A percentile compares a stretch with the other conserved stretches of the same genome.
Evolutionary conservation across 2,113 vertebrate species (phyloP).

Genomic region (Oenanthe oenanthe): DNA sequence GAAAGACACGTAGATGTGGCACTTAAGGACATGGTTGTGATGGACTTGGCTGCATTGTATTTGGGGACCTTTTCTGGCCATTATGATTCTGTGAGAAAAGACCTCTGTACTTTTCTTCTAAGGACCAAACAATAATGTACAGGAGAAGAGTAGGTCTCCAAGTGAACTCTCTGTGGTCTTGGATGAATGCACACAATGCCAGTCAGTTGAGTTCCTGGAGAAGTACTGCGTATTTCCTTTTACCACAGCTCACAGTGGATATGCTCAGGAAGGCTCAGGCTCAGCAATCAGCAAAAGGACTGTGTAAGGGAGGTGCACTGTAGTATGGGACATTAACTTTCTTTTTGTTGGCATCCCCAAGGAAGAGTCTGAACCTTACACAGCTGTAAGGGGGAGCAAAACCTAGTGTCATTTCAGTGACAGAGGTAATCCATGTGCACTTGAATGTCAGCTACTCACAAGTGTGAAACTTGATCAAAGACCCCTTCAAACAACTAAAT

Average conservation of each 20-base stretch:
- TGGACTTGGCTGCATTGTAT: background rate
- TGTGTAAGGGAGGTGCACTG: too few relatives aligned
- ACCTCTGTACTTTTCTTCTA: background rate
- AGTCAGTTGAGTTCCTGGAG: background rate
- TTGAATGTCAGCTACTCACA: background rate
- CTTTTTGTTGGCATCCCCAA: background rate
- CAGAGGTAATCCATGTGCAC: accelerated
- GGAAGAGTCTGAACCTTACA: background rate
- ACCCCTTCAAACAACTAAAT: background rate
- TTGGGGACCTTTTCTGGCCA: background rate
- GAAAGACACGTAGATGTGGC: accelerated
- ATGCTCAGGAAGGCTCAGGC: too few relatives aligned
- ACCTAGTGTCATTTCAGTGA: background rate
- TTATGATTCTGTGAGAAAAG: background rate
- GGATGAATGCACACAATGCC: background rate
- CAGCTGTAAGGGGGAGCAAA: background rate
- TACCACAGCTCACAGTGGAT: too few relatives aligned
- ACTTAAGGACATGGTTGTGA: background rate
- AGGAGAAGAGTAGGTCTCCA: background rate
- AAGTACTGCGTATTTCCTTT: background rate
- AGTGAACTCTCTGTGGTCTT: background rate
- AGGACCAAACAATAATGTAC: background rate
- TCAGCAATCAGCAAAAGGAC: too few relatives aligned
- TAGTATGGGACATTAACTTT: background rate
- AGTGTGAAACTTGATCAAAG: background rate